phyloP scores from a whole-genome alignment of 2,888 invertebrate species.

The Drosophila anomelani region DNA sequence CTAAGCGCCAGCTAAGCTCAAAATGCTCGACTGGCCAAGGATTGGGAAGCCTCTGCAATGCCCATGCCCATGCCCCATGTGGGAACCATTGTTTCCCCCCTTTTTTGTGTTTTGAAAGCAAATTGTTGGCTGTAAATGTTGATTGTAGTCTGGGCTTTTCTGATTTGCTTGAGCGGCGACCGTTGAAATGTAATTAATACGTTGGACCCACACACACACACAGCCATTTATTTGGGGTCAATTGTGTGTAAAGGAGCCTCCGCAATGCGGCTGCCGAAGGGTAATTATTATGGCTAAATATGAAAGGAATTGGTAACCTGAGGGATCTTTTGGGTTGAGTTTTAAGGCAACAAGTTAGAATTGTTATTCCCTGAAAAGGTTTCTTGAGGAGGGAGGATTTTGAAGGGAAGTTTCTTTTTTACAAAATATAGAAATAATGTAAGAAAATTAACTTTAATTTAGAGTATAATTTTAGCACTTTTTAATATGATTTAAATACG shows the following conservation, averaged over 20 bases:
- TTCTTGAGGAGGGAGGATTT: neutral
- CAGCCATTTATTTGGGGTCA: conserved; percentile 32
- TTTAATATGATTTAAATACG: neutral
- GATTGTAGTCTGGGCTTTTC: conserved; percentile 60
- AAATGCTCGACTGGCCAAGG: conserved; percentile 58
- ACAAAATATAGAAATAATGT: neutral
- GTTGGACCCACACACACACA: conserved; percentile 50
- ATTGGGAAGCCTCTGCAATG: conserved; percentile 66
- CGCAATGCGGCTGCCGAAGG: conserved; percentile 29
- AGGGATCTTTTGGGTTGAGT: neutral
- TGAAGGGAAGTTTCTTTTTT: neutral
- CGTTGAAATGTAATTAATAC: conserved; percentile 76
- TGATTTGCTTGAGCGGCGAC: conserved; percentile 69
- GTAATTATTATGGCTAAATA: conserved; percentile 32
- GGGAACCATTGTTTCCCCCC: conserved; percentile 26
- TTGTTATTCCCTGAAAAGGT: neutral
- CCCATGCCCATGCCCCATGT: conserved; percentile 49
- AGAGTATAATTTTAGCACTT: neutral
- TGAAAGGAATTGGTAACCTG: neutral
- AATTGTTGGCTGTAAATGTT: conserved; percentile 65
- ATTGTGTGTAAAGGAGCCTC: conserved; percentile 42
- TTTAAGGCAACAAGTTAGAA: neutral
- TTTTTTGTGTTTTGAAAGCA: conserved; percentile 48
- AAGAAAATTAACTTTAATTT: neutral
- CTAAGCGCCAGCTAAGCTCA: conserved; percentile 72